Evolutionary conservation across 2,113 vertebrate species (phyloP).

Genomic region (Hylia prasina): DNA sequence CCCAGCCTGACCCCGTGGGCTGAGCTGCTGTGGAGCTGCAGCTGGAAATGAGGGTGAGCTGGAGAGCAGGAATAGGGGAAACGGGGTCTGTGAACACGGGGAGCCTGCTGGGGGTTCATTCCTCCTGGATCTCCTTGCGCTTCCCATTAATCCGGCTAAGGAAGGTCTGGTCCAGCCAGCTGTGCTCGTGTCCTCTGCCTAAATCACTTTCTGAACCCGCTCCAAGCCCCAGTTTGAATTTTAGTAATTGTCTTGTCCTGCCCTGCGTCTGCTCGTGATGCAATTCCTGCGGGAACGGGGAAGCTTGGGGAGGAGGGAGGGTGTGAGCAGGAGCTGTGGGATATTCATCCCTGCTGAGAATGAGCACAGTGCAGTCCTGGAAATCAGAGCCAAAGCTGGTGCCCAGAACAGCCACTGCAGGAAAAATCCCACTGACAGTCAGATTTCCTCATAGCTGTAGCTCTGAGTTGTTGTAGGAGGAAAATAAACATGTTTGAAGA

Average conservation of each 20-base stretch:
- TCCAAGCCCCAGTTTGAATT: not conserved
- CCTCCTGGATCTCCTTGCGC: rapidly evolving
- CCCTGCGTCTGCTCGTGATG: conserved; percentile 17
- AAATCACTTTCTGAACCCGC: not conserved
- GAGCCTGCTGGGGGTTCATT: not conserved
- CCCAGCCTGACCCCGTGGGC: not conserved
- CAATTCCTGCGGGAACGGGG: not conserved
- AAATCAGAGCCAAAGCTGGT: not conserved
- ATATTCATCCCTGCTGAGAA: not conserved
- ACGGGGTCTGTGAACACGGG: not conserved
- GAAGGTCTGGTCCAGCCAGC: not conserved
- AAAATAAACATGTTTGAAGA: not conserved
- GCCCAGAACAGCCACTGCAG: not conserved
- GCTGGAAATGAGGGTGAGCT: not conserved
- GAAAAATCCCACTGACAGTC: not conserved
- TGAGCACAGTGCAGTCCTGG: not conserved
- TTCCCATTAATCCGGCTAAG: not conserved
- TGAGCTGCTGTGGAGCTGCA: not conserved
- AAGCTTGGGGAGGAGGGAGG: not conserved
- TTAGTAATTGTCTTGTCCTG: not conserved
- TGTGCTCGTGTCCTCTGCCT: not conserved
- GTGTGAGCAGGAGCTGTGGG: not conserved
- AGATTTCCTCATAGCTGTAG: not conserved
- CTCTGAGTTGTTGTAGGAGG: not conserved
- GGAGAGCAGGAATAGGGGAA: not conserved